Evolutionary conservation across 2,797 vertebrate genomes (phyloP).

Genomic region (Gymnodraco acuticeps): DNA sequence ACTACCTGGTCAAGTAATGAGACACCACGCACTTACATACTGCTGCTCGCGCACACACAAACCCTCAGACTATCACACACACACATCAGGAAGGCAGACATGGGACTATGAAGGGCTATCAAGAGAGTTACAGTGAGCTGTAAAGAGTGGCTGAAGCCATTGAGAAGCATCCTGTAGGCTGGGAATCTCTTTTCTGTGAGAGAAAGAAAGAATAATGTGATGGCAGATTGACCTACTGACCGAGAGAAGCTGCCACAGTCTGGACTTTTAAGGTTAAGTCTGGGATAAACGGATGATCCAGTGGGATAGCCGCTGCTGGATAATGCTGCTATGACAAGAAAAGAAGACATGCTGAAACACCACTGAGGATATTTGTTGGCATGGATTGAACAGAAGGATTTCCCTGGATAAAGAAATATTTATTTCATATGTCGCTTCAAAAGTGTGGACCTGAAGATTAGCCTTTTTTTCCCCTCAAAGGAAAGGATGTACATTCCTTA

Average conservation of each 20-base stretch:
- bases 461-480: background rate
- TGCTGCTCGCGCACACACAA: slow-evolving; percentile 31
- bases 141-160: background rate
- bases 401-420: slow-evolving; percentile 8
- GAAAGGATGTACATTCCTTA: background rate
- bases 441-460: slow-evolving; percentile 5
- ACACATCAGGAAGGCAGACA: slow-evolving; percentile 30
- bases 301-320: slow-evolving; percentile 11
- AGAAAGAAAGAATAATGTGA: slow-evolving; percentile 23
- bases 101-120: slow-evolving; percentile 10
- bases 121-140: slow-evolving; percentile 15
- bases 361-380: background rate
- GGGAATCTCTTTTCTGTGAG: slow-evolving; percentile 14
- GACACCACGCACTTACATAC: slow-evolving; percentile 71
- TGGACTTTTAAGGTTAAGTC: slow-evolving; percentile 12
- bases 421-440: background rate
- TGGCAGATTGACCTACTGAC: slow-evolving; percentile 39
- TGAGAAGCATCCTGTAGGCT: background rate
- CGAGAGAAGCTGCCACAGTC: background rate
- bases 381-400: slow-evolving; percentile 17
- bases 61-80: slow-evolving; percentile 18
- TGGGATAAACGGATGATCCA: slow-evolving; percentile 9
- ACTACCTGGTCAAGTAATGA: slow-evolving; percentile 78
- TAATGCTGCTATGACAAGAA: slow-evolving; percentile 4
- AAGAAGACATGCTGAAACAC: slow-evolving; percentile 7